Evolutionary conservation across 2,113 vertebrate genomes (phyloP).

Genomic region (Pomatostomus ruficeps): DNA sequence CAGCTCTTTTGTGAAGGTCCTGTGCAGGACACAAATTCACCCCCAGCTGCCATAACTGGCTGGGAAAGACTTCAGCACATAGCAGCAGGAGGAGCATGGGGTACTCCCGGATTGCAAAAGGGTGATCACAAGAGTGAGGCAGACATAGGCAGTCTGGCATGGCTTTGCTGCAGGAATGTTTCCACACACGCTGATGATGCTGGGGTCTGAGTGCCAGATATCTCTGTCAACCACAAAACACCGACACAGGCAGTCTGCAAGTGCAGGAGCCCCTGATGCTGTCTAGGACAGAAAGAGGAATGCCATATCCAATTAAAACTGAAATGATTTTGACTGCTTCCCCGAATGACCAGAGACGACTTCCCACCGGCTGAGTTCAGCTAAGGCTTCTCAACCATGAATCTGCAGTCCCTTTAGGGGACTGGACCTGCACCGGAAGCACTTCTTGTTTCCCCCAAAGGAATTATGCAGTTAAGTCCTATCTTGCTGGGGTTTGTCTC

Average conservation of each 20-base stretch:
- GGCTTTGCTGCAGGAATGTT: neutral
- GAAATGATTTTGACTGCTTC: neutral
- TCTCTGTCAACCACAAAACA: neutral
- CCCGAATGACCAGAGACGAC: neutral
- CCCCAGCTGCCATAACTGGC: neutral
- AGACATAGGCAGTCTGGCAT: neutral
- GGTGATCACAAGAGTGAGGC: neutral
- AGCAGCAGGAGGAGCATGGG: neutral
- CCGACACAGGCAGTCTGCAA: accelerated
- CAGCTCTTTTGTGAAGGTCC: neutral
- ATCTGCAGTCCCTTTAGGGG: neutral
- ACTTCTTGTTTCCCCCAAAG: neutral
- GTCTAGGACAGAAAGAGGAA: neutral
- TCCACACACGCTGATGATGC: neutral
- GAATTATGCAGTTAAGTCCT: neutral
- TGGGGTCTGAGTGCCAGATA: neutral
- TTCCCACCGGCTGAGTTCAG: neutral
- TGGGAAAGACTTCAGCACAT: neutral
- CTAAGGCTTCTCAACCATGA: neutral
- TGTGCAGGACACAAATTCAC: neutral
- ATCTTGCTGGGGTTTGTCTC: neutral
- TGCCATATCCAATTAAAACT: neutral
- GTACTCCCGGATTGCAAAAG: accelerated
- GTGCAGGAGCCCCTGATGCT: neutral
- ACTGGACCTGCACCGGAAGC: neutral